Percentiles rank a stretch among this genome's conserved stretches.
Evolutionary conservation across 2,797 vertebrate species (phyloP).

Genomic region (Myoxocephalus aenaeus): DNA sequence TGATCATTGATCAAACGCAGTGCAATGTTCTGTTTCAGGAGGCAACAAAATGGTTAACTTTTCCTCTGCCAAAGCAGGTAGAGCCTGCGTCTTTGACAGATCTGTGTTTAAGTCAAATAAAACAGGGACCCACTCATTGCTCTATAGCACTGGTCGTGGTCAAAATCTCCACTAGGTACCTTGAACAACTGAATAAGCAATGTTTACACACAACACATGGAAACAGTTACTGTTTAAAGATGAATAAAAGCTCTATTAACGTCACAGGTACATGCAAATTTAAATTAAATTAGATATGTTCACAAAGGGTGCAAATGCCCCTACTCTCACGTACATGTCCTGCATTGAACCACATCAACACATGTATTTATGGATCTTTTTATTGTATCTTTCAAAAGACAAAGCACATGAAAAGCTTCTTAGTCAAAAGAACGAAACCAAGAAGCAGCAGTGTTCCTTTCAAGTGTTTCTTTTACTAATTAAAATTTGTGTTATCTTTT

Average conservation of each 20-base stretch:
- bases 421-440: not conserved
- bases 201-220: too few species aligned
- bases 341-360: not conserved
- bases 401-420: not conserved
- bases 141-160: too few species aligned
- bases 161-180: too few species aligned
- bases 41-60: not conserved
- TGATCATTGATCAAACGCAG: conserved; percentile 8
- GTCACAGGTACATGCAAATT: too few species aligned
- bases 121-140: too few species aligned
- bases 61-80: not conserved
- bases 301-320: not conserved
- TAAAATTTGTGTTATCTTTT: not conserved
- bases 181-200: too few species aligned
- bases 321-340: not conserved
- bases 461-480: not conserved
- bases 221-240: too few species aligned
- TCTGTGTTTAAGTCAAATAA: too few species aligned
- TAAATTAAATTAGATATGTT: too few species aligned
- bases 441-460: not conserved
- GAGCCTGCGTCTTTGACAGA: not conserved
- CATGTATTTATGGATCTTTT: not conserved
- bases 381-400: not conserved
- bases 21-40: not conserved
- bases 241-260: too few species aligned